Evolutionary conservation across 2,113 vertebrate species (phyloP).

Genomic region (Nesogale talazaci): DNA sequence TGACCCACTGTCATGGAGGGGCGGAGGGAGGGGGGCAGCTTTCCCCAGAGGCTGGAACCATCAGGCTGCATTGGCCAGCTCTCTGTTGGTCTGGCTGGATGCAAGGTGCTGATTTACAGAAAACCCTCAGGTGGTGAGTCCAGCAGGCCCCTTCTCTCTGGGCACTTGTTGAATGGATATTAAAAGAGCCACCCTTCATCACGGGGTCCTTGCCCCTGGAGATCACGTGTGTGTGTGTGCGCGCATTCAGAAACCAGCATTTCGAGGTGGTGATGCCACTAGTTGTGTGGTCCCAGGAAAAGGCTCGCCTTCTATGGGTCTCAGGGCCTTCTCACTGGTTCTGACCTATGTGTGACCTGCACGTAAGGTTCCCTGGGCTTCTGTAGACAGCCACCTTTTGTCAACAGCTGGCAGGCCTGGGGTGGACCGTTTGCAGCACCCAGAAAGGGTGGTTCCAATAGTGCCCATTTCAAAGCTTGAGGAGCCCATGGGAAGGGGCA

Average conservation of each 20-base stretch:
- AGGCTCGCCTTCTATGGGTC: not conserved
- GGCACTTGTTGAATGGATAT: not conserved
- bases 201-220: not conserved
- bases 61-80: not conserved
- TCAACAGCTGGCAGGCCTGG: not conserved
- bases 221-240: no score
- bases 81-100: not conserved
- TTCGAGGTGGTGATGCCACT: not conserved
- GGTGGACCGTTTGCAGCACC: not conserved
- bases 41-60: not conserved
- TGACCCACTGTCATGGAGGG: no score
- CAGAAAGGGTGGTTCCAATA: rapidly evolving
- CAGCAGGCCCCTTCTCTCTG: no score
- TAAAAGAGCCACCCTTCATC: not conserved
- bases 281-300: not conserved
- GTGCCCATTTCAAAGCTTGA: rapidly evolving
- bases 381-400: not conserved
- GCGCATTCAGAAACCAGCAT: not conserved
- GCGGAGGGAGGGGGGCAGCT: no score
- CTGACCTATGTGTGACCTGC: not conserved
- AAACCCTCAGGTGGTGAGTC: not conserved
- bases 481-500: not conserved
- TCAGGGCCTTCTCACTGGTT: not conserved
- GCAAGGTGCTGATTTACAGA: not conserved
- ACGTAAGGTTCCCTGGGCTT: not conserved